These are phyloP conservation scores for Sebastes nivosus DNA, from an alignment of 2,797 vertebrate species.

Conservation along the genomic window DNA sequence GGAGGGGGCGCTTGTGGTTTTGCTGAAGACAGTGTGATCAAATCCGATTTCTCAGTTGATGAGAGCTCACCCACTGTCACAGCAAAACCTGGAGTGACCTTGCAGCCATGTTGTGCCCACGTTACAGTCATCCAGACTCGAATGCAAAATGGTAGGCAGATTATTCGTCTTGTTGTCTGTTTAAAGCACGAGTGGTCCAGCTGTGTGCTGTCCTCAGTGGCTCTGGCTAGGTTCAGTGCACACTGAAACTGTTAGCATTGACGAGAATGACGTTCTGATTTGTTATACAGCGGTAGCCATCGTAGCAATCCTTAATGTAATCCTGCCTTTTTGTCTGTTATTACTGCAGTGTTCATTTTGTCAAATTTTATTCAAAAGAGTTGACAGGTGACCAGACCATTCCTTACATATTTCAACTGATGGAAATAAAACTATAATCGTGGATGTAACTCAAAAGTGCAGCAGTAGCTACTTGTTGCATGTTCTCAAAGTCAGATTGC, in stretches of 20 bases:
- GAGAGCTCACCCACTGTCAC: constrained; percentile 24
- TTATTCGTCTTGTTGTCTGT: constrained; percentile 31
- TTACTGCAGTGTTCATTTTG: constrained; percentile 4
- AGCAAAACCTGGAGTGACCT: constrained; percentile 47
- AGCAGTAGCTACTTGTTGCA: constrained; percentile 32
- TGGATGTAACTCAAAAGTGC: not conserved
- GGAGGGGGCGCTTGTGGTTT: not conserved
- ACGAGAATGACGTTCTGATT: constrained; percentile 31
- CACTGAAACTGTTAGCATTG: constrained; percentile 23
- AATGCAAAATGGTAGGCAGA: constrained; percentile 50
- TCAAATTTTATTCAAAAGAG: constrained; percentile 16
- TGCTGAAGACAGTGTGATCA: constrained; percentile 5
- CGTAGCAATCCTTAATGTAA: constrained; percentile 30
- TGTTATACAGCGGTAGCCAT: constrained; percentile 43
- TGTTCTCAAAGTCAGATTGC: constrained; percentile 20
- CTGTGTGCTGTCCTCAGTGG: constrained; percentile 23
- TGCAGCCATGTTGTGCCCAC: constrained; percentile 58
- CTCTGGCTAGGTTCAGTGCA: constrained; percentile 27
- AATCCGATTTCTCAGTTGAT: constrained; percentile 35
- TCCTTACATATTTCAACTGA: constrained; percentile 23
- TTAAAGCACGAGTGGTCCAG: constrained; percentile 16
- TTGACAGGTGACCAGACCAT: constrained; percentile 7
- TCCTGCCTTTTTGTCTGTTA: constrained; percentile 18
- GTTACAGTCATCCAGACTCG: constrained; percentile 35
- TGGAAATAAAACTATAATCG: not conserved